Evolutionary conservation across 2,113 vertebrate species (phyloP).

Genomic region (Tympanuchus pallidicinctus): DNA sequence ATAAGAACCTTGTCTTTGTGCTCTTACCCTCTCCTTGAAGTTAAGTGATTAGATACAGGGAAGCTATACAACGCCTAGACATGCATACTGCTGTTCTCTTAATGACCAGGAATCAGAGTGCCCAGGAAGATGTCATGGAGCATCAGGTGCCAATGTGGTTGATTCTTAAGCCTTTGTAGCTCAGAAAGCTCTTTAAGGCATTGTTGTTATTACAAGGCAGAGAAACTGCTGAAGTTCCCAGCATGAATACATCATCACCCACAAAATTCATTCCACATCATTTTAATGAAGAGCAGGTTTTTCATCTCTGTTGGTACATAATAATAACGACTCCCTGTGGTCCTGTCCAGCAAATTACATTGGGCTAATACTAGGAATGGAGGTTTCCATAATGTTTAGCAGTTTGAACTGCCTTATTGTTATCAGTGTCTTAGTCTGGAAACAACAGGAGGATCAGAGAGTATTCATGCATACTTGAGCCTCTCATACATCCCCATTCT

Average conservation of each 20-base stretch:
- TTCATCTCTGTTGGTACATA: background rate
- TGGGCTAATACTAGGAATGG: background rate
- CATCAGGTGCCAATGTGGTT: background rate
- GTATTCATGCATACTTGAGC: background rate
- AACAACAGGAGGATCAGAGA: background rate
- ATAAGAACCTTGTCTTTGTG: background rate
- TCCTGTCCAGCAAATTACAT: conserved; percentile 7
- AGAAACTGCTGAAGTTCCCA: conserved; percentile 13
- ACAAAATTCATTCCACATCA: conserved; percentile 6
- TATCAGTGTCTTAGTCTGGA: background rate
- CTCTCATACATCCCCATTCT: background rate
- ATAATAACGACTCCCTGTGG: background rate
- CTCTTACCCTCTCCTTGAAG: background rate
- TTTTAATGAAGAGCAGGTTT: conserved; percentile 46
- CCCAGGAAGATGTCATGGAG: background rate
- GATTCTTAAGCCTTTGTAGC: background rate
- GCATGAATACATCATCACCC: background rate
- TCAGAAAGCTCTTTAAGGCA: background rate
- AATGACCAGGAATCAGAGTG: background rate
- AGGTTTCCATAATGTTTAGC: background rate
- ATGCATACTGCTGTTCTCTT: background rate
- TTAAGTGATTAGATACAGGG: background rate
- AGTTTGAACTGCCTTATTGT: background rate
- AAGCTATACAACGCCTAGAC: background rate
- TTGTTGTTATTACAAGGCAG: background rate